Evolutionary conservation across 30 jellyfish, hydroid and myxozoan genomes (phyloP).

Genomic region (Aurelia sp.): DNA sequence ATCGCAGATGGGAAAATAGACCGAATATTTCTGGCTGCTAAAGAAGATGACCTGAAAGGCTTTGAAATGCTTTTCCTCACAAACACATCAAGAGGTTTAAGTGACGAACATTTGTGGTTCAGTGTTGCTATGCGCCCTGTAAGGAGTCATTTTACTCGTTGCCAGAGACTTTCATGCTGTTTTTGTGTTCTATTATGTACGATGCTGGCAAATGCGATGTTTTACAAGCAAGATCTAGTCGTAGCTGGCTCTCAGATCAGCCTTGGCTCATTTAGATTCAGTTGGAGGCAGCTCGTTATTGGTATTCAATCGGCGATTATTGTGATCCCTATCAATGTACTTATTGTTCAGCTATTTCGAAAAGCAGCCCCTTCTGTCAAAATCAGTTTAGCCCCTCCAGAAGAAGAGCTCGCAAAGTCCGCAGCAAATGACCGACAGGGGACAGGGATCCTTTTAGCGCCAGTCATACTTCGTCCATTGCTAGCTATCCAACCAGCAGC

Average conservation of each 20-base stretch:
- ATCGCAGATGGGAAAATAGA: constrained; percentile 44
- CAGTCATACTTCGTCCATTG: too few relatives aligned
- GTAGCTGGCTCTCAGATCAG: constrained; percentile 20
- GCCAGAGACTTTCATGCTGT: constrained; percentile 86
- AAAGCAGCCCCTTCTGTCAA: constrained; percentile 43
- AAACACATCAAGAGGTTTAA: constrained; percentile 68
- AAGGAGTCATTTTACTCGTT: constrained; percentile 79
- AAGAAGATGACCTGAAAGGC: constrained; percentile 33
- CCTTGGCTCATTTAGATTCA: constrained; percentile 48
- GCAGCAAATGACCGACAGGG: too few relatives aligned
- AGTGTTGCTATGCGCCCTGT: constrained; percentile 76
- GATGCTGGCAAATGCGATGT: constrained; percentile 87
- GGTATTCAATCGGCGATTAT: constrained; percentile 82
- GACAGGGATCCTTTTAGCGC: too few relatives aligned
- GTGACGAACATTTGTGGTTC: constrained; percentile 91
- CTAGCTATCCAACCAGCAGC: too few relatives aligned
- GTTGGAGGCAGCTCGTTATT: constrained; percentile 73
- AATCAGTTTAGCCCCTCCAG: background rate
- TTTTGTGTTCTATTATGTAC: constrained; percentile 66
- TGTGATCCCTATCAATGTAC: constrained; percentile 74
- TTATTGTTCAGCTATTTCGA: constrained; percentile 69
- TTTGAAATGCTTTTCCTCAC: constrained; percentile 71
- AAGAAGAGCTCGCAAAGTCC: too few relatives aligned
- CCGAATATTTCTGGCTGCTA: constrained; percentile 65
- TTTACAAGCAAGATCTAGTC: constrained; percentile 22